Conservation (phyloP, 2,113 vertebrate species). For the Xenotilapia leptura region DNA sequence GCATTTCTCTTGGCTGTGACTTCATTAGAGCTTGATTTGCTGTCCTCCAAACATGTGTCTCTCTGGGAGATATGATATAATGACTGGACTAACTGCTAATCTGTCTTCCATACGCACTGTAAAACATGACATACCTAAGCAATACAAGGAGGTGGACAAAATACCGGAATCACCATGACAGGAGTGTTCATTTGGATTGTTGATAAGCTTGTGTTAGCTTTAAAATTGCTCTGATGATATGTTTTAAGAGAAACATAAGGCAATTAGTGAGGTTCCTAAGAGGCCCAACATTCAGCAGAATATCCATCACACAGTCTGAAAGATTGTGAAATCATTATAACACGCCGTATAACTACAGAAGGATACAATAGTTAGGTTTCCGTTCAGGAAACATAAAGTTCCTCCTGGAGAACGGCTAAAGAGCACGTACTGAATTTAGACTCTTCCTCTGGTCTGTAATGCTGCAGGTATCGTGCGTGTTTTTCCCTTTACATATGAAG, state of each 20-base stretch:
- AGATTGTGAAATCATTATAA: background rate
- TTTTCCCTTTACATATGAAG: background rate
- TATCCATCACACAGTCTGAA: background rate
- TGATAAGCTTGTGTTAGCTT: constrained; percentile 13
- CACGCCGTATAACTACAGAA: background rate
- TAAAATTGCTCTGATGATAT: background rate
- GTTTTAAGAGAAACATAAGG: constrained; percentile 1
- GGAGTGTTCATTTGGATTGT: background rate
- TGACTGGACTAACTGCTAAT: constrained; percentile 20
- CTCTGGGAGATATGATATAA: constrained; percentile 55
- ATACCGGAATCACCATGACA: background rate
- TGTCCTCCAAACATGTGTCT: constrained; percentile 56
- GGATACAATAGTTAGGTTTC: background rate
- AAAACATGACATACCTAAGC: constrained; percentile 14
- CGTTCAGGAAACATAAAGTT: background rate
- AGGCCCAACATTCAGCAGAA: background rate
- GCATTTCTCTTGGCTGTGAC: constrained; percentile 50
- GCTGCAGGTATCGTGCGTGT: rapidly evolving
- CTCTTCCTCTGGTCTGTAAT: background rate
- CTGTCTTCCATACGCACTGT: constrained; percentile 28
- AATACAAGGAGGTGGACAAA: background rate
- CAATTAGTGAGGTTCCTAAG: background rate
- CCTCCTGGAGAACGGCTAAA: background rate
- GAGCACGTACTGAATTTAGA: background rate
- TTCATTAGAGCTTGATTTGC: constrained; percentile 51